These are phyloP conservation scores for Tricholaema leucomelas DNA, from an alignment of 2,113 vertebrate genomes.

Conservation along the genomic window DNA sequence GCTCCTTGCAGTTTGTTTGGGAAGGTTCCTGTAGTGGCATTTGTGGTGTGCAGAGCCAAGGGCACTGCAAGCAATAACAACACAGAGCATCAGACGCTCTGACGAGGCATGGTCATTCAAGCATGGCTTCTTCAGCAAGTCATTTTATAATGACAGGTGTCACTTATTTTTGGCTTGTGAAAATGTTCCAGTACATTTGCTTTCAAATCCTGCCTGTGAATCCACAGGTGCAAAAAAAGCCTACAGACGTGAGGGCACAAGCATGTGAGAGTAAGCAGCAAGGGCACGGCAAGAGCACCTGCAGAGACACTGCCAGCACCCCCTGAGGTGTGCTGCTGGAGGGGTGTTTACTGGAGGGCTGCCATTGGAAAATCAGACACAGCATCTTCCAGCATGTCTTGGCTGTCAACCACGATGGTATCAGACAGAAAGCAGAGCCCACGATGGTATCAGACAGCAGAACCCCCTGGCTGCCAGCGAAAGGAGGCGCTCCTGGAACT, in stretches of 20 bases:
- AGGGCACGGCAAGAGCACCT: neutral
- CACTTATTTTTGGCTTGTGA: constrained; percentile 27
- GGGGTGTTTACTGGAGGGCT: fast-evolving
- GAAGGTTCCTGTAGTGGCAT: neutral
- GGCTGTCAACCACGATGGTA: neutral
- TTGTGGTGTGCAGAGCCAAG: neutral
- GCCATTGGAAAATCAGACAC: neutral
- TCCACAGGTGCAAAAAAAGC: neutral
- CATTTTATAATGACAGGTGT: constrained; percentile 25
- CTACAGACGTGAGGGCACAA: neutral
- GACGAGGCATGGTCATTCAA: neutral
- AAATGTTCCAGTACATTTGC: constrained; percentile 13
- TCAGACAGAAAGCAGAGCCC: neutral
- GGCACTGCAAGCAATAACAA: neutral
- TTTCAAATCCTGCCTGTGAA: constrained; percentile 14
- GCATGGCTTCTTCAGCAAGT: neutral
- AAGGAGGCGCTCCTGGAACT: constrained; percentile 31
- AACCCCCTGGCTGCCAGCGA: neutral
- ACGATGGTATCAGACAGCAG: neutral
- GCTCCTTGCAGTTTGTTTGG: neutral
- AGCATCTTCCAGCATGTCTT: neutral
- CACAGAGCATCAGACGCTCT: neutral
- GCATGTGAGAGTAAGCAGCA: neutral
- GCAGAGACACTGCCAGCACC: neutral
- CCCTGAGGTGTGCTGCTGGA: neutral